These are phyloP conservation scores for Rhagoletis zephyria DNA, from an alignment of 1,140 invertebrate species.

Conservation along the genomic window DNA sequence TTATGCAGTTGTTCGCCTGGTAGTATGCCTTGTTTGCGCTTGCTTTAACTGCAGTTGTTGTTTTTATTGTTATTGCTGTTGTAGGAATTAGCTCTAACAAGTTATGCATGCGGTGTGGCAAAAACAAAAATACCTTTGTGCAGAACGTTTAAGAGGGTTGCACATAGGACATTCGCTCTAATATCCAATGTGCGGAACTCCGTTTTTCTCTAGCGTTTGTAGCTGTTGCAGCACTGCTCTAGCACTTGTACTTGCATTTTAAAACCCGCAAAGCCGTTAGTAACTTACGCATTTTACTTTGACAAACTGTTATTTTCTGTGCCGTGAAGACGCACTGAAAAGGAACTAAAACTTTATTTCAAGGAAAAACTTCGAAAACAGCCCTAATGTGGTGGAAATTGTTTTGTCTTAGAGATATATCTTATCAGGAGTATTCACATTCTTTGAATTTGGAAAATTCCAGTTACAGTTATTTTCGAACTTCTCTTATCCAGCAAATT, in stretches of 20 bases:
- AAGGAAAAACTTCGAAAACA: too few relatives aligned
- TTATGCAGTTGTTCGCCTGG: constrained; percentile 20
- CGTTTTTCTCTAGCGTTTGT: not conserved
- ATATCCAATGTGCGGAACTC: constrained; percentile 13
- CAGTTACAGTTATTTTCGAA: too few relatives aligned
- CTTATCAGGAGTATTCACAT: too few relatives aligned
- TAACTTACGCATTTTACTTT: constrained; percentile 16
- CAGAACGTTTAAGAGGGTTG: not conserved
- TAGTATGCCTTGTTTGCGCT: constrained; percentile 3
- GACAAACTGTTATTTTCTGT: not conserved
- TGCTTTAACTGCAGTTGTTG: not conserved
- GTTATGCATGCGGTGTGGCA: not conserved
- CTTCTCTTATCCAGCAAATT: too few relatives aligned
- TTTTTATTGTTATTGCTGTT: constrained; percentile 8
- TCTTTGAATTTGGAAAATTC: too few relatives aligned
- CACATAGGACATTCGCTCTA: not conserved
- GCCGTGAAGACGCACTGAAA: too few relatives aligned
- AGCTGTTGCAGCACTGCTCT: not conserved
- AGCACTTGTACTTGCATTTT: not conserved
- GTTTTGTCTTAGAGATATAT: too few relatives aligned
- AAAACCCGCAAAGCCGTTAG: not conserved
- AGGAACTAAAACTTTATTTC: too few relatives aligned
- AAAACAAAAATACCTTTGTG: not conserved
- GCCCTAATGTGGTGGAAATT: too few relatives aligned
- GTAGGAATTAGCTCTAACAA: constrained; percentile 29